Percentiles rank a stretch among this genome's conserved stretches.
Conservation (phyloP, 2,797 vertebrate species). For the Onychomys arenicola region DNA sequence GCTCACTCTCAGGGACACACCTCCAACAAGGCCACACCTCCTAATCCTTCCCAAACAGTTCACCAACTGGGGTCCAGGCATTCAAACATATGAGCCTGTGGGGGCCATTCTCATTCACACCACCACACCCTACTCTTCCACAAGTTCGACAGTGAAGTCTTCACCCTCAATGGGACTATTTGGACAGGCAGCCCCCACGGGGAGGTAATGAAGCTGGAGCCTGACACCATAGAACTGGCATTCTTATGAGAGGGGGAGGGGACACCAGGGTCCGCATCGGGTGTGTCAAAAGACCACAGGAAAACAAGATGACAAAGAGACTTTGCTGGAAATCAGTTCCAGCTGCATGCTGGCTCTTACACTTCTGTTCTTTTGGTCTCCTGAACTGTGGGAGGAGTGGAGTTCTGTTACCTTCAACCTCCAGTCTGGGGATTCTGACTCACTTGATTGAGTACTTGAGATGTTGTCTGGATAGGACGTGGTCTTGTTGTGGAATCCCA, state of each 20-base stretch:
- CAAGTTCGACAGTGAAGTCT: neutral
- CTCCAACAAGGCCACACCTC: neutral
- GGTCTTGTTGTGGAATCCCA: neutral
- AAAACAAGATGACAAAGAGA: neutral
- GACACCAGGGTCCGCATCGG: neutral
- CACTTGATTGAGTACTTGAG: neutral
- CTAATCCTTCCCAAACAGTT: neutral
- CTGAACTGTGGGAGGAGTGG: neutral
- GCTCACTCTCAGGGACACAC: neutral
- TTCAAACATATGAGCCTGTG: neutral
- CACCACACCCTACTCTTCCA: no score
- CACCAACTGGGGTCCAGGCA: neutral
- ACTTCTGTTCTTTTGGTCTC: neutral
- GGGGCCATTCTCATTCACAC: neutral
- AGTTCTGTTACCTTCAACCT: no score
- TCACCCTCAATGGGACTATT: no score
- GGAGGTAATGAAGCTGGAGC: neutral
- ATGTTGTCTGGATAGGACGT: neutral
- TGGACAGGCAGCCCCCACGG: neutral
- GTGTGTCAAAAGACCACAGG: neutral
- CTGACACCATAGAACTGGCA: neutral
- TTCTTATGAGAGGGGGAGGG: neutral
- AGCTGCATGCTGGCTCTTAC: neutral
- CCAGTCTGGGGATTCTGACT: neutral
- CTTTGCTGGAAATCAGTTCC: fast-evolving